These are phyloP conservation scores for Scarus forsteni DNA, from an alignment of 2,797 vertebrate species.

Conservation along the genomic window DNA sequence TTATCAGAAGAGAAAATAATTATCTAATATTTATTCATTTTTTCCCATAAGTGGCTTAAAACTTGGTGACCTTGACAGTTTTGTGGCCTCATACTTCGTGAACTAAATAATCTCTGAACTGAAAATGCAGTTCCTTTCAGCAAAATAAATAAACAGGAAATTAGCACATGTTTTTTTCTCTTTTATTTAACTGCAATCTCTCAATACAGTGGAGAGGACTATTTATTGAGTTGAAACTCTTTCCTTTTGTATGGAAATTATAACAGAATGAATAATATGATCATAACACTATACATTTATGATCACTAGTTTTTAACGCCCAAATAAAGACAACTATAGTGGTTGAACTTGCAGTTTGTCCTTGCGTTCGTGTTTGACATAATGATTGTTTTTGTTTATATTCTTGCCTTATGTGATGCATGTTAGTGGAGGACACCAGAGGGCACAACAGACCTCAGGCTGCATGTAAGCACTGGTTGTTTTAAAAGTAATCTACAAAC, in stretches of 20 bases:
- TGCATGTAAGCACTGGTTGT: too few species aligned
- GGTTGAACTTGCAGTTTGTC: too few species aligned
- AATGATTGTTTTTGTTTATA: too few species aligned
- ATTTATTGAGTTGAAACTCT: not conserved
- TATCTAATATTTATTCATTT: constrained; percentile 31
- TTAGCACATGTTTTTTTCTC: not conserved
- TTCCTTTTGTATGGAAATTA: not conserved
- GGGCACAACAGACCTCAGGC: too few species aligned
- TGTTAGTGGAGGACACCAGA: too few species aligned
- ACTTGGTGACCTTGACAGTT: constrained; percentile 29
- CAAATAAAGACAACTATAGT: too few species aligned
- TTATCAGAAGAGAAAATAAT: constrained; percentile 17
- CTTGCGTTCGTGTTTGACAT: too few species aligned
- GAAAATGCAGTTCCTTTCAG: not conserved
- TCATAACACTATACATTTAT: too few species aligned
- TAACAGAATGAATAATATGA: too few species aligned
- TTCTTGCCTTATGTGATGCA: too few species aligned
- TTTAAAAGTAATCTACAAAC: too few species aligned
- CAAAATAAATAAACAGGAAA: not conserved
- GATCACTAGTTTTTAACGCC: too few species aligned
- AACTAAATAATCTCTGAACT: not conserved
- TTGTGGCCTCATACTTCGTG: not conserved
- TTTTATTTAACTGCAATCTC: not conserved
- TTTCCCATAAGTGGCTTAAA: constrained; percentile 18
- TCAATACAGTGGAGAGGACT: not conserved